These are phyloP conservation scores for Icerya purchasi DNA, from an alignment of 2,888 invertebrate species.

Conservation along the genomic window DNA sequence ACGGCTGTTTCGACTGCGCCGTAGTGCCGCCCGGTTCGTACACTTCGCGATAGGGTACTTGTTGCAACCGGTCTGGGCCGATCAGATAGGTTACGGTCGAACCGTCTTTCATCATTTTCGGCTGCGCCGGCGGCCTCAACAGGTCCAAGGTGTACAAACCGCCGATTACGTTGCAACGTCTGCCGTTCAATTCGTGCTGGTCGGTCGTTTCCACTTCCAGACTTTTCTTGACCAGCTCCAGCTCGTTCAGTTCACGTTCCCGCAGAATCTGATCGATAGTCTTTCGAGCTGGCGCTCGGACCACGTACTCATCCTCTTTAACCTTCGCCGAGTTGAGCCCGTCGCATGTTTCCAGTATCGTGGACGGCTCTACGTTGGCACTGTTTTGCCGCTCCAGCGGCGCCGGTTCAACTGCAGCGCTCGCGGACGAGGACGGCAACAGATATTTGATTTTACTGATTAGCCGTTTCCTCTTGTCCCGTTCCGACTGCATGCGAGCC, in stretches of 20 bases:
- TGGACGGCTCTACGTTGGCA: neutral
- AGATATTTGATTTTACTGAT: conserved; percentile 12
- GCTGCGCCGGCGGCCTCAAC: conserved; percentile 55
- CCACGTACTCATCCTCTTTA: too few species aligned
- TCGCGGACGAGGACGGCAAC: neutral
- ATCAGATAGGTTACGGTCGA: conserved; percentile 14
- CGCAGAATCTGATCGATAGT: conserved; percentile 2
- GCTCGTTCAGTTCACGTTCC: neutral
- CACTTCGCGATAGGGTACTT: conserved; percentile 31
- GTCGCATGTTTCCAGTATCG: neutral
- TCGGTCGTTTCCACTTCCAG: neutral
- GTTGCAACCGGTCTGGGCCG: conserved; percentile 15
- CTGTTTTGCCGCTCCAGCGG: neutral
- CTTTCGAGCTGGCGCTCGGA: neutral
- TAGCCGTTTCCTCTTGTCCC: conserved; percentile 5
- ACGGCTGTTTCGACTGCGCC: conserved; percentile 3
- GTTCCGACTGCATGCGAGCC: conserved; percentile 6
- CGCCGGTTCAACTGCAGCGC: neutral
- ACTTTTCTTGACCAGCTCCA: neutral
- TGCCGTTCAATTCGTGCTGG: conserved; percentile 32
- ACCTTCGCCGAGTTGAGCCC: neutral
- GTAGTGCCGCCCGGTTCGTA: conserved; percentile 32
- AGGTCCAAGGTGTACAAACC: conserved; percentile 54
- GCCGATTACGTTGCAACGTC: conserved; percentile 51
- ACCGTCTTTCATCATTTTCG: conserved; percentile 22